Evolutionary conservation across 2,797 vertebrate genomes (phyloP), one percentile per base, ranked within the genome.

Genomic region (Cossypha dichroa): DNA sequence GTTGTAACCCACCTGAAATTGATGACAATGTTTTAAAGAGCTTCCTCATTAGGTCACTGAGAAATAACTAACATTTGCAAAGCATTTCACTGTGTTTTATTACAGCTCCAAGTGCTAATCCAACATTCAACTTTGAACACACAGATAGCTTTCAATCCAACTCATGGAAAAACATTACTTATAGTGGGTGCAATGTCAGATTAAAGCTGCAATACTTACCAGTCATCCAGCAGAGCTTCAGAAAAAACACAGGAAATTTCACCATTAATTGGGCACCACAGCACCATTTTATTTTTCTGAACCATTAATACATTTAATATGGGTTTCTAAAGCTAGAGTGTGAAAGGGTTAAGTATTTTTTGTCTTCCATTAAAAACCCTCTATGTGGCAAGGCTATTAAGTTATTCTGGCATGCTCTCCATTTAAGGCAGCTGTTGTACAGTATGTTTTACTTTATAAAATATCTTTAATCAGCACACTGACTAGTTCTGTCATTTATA

Each of bases 401-500:
- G 93, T 96, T 91, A 94, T 74, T 94, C 77, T 90, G 94, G 95
- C 93, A 94, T 60, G 75, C 26, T 5, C 38, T 86, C 60, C 73
- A 88, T 62, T 56, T 28, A 92, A 94, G 94, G 85, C 97, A 97
- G 97, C 97, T 97, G 97, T 90, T 76, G 62, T 96, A 85, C 93
- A 96, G 95, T 94, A 97, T 97, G 97, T 70, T 97, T 97, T 82
- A 93, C 90, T 96, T 90, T 90, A 94, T 82, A 74, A 96, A 97
- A 92, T 93, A 95, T 59, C 96, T 97, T 96, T 88, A 94, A 97
- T 97, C 97, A 97, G 96, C 95, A 96, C 79, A 92, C 91, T 87
- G 97, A 96, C 96, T 97, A 80, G 62, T 62, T 88, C 95, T 95
- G 96, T 96, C 97, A 97, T 84, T 97, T 97, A 96, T 95, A 97